Conservation (phyloP, 2,888 invertebrate species). For the Abrostola tripartita region DNA sequence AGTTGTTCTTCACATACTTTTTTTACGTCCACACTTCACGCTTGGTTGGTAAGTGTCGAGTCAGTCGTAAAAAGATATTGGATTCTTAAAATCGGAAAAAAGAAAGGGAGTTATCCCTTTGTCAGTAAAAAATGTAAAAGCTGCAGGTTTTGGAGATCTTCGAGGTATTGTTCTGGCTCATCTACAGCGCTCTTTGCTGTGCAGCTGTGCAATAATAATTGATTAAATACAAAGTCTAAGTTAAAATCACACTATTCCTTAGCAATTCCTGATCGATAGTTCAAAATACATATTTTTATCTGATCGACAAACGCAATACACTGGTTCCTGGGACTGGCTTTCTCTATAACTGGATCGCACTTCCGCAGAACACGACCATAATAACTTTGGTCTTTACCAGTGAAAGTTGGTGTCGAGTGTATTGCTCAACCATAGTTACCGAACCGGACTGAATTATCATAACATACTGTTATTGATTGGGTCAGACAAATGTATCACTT, state of each 20-base stretch:
- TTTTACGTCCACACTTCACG: constrained; percentile 53
- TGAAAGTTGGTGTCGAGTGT: constrained; percentile 73
- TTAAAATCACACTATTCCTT: not conserved
- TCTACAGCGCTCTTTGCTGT: too few relatives aligned
- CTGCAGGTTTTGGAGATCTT: too few relatives aligned
- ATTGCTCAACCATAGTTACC: constrained; percentile 63
- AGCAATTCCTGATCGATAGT: constrained; percentile 23
- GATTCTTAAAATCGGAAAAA: constrained; percentile 34
- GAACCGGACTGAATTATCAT: constrained; percentile 60
- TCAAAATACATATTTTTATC: constrained; percentile 33
- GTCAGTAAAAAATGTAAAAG: not conserved
- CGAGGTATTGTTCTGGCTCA: too few relatives aligned
- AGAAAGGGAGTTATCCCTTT: constrained; percentile 15
- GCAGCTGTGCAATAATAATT: too few relatives aligned
- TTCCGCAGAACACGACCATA: constrained; percentile 68
- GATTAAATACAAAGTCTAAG: too few relatives aligned
- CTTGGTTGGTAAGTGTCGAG: constrained; percentile 36
- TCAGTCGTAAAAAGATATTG: constrained; percentile 39
- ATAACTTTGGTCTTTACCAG: constrained; percentile 70
- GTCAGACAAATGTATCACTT: constrained; percentile 34
- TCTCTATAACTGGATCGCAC: constrained; percentile 78
- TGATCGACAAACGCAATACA: constrained; percentile 51
- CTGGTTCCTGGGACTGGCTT: constrained; percentile 66
- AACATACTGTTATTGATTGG: constrained; percentile 51
- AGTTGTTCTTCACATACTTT: constrained; percentile 45